Conservation (phyloP, 2,113 vertebrate genomes). For the Aegithalos caudatus region DNA sequence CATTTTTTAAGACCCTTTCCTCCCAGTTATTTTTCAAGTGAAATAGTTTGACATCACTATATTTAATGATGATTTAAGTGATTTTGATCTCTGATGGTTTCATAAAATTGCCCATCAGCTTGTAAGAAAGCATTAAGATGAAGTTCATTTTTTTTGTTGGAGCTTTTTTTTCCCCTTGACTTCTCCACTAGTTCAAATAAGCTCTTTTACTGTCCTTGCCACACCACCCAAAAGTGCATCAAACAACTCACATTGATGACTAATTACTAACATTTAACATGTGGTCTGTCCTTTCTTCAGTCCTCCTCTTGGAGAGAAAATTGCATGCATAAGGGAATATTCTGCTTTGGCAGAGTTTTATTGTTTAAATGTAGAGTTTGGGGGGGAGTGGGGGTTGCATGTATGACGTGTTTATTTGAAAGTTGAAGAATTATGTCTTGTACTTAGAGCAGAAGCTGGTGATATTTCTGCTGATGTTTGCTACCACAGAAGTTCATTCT, state of each 20-base stretch:
- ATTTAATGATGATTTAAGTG: not conserved
- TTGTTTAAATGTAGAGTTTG: not conserved
- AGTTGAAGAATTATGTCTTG: not conserved
- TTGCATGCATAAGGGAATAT: not conserved
- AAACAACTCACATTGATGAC: not conserved
- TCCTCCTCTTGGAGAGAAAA: not conserved
- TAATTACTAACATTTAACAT: not conserved
- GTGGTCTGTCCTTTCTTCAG: slow-evolving; percentile 3
- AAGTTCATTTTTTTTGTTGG: not conserved
- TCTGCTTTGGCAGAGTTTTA: not conserved
- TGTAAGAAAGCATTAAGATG: not conserved
- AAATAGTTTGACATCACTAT: not conserved
- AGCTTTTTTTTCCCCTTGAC: not conserved
- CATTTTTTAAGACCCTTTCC: not conserved
- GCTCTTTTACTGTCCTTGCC: not conserved
- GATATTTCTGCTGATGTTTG: not conserved
- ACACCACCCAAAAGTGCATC: not conserved
- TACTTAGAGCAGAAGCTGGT: not conserved
- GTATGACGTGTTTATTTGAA: not conserved
- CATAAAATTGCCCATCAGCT: not conserved
- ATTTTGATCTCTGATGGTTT: not conserved
- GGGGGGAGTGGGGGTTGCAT: rapidly evolving
- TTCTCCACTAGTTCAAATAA: not conserved
- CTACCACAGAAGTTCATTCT: not conserved
- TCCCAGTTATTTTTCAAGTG: not conserved